phyloP scores from a whole-genome alignment of 2,888 invertebrate genomes.

The Acanthosepion esculentum region DNA sequence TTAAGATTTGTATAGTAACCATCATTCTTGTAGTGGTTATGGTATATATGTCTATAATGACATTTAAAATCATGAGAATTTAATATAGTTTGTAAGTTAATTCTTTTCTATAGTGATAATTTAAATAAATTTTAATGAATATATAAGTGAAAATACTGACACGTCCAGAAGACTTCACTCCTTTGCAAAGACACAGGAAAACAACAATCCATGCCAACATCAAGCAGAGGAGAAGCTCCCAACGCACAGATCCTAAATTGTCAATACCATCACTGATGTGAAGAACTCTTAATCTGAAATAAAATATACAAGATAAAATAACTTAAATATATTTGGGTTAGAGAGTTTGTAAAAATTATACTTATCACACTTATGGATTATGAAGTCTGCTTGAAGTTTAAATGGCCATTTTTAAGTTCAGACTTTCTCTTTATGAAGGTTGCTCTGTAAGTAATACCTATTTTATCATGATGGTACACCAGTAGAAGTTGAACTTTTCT shows the following conservation, averaged over 20 bases:
- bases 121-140: constrained; percentile 24
- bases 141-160: constrained; percentile 51
- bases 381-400: neutral
- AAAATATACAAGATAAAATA: neutral
- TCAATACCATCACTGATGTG: constrained; percentile 62
- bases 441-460: too few species aligned
- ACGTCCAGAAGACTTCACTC: constrained; percentile 63
- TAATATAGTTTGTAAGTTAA: neutral
- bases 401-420: neutral
- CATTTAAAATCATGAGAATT: neutral
- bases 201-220: constrained; percentile 65
- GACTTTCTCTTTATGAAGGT: neutral
- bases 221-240: constrained; percentile 62
- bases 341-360: too few species aligned
- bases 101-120: neutral
- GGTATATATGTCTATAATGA: neutral
- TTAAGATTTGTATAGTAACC: too few species aligned
- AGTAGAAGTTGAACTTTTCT: too few species aligned
- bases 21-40: too few species aligned
- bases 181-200: constrained; percentile 66
- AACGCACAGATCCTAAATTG: constrained; percentile 60
- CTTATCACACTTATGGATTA: too few species aligned
- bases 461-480: too few species aligned
- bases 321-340: too few species aligned
- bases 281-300: constrained; percentile 60